Conservation (phyloP, 2,113 vertebrate genomes). For the Hippopotamus amphibius region DNA sequence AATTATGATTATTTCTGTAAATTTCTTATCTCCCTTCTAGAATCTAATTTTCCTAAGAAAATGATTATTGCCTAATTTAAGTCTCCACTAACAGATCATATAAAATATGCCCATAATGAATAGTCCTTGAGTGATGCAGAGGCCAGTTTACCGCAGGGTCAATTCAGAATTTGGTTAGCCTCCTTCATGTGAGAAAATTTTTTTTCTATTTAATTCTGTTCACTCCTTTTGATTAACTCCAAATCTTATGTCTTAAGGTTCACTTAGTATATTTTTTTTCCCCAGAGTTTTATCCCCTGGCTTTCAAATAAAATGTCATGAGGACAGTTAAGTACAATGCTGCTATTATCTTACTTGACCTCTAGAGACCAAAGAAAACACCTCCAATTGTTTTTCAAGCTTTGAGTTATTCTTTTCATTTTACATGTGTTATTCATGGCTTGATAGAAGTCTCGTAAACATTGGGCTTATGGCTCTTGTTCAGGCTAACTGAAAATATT, state of each 20-base stretch:
- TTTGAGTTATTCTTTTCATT: neutral
- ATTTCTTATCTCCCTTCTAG: neutral
- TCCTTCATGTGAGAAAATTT: neutral
- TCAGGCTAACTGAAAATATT: conserved; percentile 40
- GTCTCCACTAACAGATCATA: neutral
- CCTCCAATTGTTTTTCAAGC: neutral
- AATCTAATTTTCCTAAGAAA: conserved; percentile 51
- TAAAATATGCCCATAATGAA: neutral
- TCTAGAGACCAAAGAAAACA: neutral
- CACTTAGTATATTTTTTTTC: neutral
- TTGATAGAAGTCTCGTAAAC: conserved; percentile 1
- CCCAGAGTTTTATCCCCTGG: neutral
- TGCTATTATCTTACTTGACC: neutral
- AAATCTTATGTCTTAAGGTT: neutral
- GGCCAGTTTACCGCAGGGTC: neutral
- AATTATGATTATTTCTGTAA: neutral
- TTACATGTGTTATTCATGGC: conserved; percentile 37
- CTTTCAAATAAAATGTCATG: conserved; percentile 38
- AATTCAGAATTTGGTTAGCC: conserved; percentile 39
- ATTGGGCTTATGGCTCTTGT: neutral
- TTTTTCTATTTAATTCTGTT: conserved; percentile 4
- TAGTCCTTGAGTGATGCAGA: neutral
- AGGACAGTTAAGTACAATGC: neutral
- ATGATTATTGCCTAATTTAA: conserved; percentile 10
- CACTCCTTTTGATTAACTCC: conserved; percentile 1